Conservation (phyloP, 2,888 invertebrate species). For the Macrosoma leucophasiata region DNA sequence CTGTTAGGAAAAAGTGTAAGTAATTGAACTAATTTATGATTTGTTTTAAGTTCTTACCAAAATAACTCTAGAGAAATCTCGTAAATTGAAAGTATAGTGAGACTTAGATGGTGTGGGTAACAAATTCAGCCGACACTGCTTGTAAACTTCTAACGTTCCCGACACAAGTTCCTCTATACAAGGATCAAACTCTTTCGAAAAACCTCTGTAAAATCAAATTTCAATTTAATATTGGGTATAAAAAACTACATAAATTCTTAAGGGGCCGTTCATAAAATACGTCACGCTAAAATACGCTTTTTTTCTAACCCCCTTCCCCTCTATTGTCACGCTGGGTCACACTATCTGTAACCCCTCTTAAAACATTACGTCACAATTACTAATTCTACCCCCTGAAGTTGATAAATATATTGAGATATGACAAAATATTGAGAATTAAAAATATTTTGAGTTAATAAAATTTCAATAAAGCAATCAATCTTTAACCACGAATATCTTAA, state of each 20-base stretch:
- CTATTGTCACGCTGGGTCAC: no score
- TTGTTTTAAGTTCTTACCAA: conserved; percentile 65
- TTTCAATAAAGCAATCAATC: no score
- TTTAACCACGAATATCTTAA: conserved; percentile 7
- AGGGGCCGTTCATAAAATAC: no score
- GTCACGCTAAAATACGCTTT: no score
- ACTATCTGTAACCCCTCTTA: no score
- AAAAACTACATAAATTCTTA: no score
- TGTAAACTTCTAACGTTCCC: conserved; percentile 92
- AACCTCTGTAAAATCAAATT: conserved; percentile 78
- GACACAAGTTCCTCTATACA: conserved; percentile 91
- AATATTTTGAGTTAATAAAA: background rate
- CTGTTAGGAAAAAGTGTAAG: background rate
- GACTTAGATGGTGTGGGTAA: conserved; percentile 95
- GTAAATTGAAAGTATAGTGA: conserved; percentile 95
- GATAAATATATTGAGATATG: no score
- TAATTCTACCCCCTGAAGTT: no score
- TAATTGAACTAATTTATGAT: background rate
- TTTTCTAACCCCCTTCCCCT: no score
- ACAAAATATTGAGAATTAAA: background rate
- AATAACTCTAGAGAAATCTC: conserved; percentile 95
- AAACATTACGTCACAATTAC: no score
- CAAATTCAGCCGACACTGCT: conserved; percentile 85
- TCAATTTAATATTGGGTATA: no score
- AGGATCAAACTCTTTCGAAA: conserved; percentile 95